These are phyloP conservation scores for Argentina silus DNA, from an alignment of 2,797 vertebrate genomes.

Conservation along the genomic window DNA sequence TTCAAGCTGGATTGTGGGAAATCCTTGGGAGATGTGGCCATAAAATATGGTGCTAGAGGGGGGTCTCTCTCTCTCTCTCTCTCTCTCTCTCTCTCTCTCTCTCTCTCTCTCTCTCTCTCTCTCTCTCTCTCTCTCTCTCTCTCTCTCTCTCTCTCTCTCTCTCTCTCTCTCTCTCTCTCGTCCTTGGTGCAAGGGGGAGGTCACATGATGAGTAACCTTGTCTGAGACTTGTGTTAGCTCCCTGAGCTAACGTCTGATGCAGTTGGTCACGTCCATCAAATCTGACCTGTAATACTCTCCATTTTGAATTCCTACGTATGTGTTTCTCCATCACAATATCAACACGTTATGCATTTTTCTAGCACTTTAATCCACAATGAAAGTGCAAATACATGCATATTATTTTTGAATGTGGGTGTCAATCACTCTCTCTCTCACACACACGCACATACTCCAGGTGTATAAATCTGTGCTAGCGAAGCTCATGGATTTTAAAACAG, in stretches of 20 bases:
- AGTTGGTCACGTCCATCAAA: too few relatives aligned
- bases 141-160: conserved; percentile 4
- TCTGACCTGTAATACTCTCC: too few relatives aligned
- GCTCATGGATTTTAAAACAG: conserved; percentile 62
- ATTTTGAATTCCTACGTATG: too few relatives aligned
- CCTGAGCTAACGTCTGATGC: too few relatives aligned
- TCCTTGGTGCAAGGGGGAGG: too few relatives aligned
- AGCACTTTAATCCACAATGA: too few relatives aligned
- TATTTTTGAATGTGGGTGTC: too few relatives aligned
- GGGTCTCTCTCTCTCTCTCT: conserved; percentile 12
- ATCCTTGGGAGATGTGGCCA: conserved; percentile 63
- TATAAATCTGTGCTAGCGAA: conserved; percentile 49
- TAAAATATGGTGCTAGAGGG: conserved; percentile 2
- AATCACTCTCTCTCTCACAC: not conserved
- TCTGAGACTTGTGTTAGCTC: too few relatives aligned
- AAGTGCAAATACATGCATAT: too few relatives aligned
- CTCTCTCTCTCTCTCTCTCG: not conserved
- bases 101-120: conserved; percentile 9
- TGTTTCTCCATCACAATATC: too few relatives aligned
- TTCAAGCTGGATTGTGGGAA: conserved; percentile 67
- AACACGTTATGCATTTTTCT: too few relatives aligned
- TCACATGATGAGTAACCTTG: too few relatives aligned
- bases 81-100: conserved; percentile 26
- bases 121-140: conserved; percentile 15
- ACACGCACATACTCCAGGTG: conserved; percentile 19